Evolutionary conservation across 2,888 invertebrate genomes (phyloP), one percentile per base, ranked within the genome.

Genomic region (Crossocerus cetratus): DNA sequence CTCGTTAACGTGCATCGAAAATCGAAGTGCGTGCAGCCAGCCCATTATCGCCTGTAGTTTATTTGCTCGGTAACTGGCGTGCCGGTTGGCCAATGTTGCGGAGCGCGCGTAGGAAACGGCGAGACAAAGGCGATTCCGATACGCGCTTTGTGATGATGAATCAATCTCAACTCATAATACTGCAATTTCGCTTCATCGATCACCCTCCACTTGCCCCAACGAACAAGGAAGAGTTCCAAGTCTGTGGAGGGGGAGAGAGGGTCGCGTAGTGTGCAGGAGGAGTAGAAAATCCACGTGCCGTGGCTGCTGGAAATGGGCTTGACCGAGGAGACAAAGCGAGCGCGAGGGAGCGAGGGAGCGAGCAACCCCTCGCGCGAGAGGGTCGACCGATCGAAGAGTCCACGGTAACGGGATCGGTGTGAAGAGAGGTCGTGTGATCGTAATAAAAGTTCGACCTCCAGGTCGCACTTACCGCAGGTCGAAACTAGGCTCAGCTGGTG

Each of bases 391-490:
- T 49, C 49, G 49, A 49, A 49, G 49, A 49, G 16, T 49, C 16
- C 49, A 1, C 49, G 49, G 49, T 49, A 49, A 49, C 5, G n/a
- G 16, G 14, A 14, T 49, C 49, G 32, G 5, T 32, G 49, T 49
- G 14, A 49, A 49, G n/a, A 16, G 16, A 49, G 49, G 3, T 16
- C 49, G 49, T 16, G 16, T n/a, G 3, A 49, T 16, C 13, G 49
- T 13, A 16, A 49, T 49, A 49, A 49, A 49, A 49, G 16, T 49
- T 49, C 14, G 3, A 49, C 49, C 16, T 5, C 32, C 32, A 32
- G 43, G 61, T 44, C n/a, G 20, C 11, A 71, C 82, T 83, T 57
- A 82, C 83, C 78, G 65, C 74, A 55, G 68, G 69, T 72, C 71
- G 69, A 70, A 69, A 43, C 42, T 70, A 43, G 66, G 56, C 63